Percentiles rank a stretch among this genome's conserved stretches.
Conservation (phyloP, 2,888 invertebrate species). For the Patella ulyssiponensis region DNA sequence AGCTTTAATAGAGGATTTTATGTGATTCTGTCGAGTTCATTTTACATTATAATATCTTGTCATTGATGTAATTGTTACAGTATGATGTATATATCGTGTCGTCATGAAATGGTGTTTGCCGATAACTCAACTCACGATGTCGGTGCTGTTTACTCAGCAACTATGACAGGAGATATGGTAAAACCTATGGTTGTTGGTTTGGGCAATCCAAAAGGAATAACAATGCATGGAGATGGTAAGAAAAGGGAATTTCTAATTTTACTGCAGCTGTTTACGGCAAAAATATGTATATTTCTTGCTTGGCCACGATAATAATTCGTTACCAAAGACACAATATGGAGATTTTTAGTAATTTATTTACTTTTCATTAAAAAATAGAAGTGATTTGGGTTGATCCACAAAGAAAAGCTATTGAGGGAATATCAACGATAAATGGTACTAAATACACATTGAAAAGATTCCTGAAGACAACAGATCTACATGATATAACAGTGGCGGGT, state of each 20-base stretch:
- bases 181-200: slow-evolving; percentile 16
- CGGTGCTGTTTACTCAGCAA: slow-evolving; percentile 14
- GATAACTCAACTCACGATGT: background rate
- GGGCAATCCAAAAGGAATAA: slow-evolving; percentile 16
- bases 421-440: background rate
- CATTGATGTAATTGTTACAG: background rate
- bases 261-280: no score
- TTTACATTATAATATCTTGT: no score
- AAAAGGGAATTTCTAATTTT: background rate
- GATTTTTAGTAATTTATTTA: background rate
- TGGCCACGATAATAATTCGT: no score
- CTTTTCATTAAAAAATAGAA: background rate
- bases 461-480: background rate
- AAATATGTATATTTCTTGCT: no score
- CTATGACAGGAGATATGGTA: slow-evolving; percentile 16
- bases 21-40: no score
- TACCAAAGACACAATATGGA: no score
- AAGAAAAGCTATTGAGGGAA: background rate
- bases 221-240: slow-evolving; percentile 18
- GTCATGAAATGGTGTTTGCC: background rate
- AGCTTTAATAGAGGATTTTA: no score
- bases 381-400: background rate
- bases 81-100: slow-evolving; percentile 5
- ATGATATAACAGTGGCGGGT: background rate
- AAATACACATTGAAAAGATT: background rate